Evolutionary conservation across 2,797 vertebrate species (phyloP).

Genomic region (Crenichthys baileyi): DNA sequence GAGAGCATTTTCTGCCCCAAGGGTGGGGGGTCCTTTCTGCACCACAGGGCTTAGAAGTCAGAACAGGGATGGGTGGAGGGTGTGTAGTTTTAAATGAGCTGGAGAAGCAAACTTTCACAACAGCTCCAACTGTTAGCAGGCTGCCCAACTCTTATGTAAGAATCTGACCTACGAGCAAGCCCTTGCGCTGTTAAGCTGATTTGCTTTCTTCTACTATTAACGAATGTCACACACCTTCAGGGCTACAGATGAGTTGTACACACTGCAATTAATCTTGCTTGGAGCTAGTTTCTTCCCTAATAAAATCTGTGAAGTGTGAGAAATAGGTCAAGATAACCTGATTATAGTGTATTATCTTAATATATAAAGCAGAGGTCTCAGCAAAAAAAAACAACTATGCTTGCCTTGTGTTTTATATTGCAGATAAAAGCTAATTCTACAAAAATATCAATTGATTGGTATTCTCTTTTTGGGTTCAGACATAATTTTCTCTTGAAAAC

Average conservation of each 20-base stretch:
- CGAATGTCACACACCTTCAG: conserved; percentile 23
- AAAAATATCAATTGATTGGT: neutral
- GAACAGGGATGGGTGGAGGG: conserved; percentile 10
- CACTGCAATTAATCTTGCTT: conserved; percentile 25
- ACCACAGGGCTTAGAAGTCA: conserved; percentile 26
- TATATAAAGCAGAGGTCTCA: neutral
- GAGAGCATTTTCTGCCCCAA: conserved; percentile 42
- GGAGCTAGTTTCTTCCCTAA: conserved; percentile 12
- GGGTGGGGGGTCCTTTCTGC: conserved; percentile 27
- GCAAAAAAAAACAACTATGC: conserved; percentile 1
- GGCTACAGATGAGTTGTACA: conserved; percentile 17
- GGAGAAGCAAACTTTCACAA: conserved; percentile 52
- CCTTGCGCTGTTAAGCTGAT: conserved; percentile 56
- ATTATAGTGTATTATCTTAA: conserved; percentile 16
- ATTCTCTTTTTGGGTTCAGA: neutral
- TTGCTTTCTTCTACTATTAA: conserved; percentile 25
- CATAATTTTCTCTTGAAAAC: neutral
- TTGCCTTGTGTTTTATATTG: neutral
- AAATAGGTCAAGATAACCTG: conserved; percentile 48
- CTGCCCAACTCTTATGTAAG: conserved; percentile 44
- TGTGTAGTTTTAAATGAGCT: conserved; percentile 36
- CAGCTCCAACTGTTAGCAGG: conserved; percentile 54
- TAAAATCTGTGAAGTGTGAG: conserved; percentile 24
- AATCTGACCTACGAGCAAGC: conserved; percentile 34
- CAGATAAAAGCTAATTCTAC: neutral